Evolutionary conservation across 2,888 invertebrate genomes (phyloP), one percentile per base, ranked within the genome.

Genomic region (Entomobrya multifasciata): DNA sequence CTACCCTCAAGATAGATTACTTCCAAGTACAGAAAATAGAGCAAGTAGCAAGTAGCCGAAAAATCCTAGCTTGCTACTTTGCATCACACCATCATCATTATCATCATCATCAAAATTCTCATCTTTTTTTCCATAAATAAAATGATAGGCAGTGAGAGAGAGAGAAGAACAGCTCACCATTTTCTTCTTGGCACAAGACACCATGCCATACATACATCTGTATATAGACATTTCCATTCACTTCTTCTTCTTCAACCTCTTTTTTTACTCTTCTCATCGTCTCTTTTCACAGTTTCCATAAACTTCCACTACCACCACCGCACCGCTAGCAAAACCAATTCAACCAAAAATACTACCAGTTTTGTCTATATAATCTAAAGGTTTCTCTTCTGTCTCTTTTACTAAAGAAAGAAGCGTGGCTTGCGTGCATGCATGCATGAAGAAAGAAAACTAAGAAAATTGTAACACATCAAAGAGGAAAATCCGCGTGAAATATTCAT

Each of bases 401-500:
- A 47, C 49, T 70, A 36, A 8, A 6, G 36, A 6, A 8, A 6
- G 36, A 6, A 36, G 36, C n/a, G n/a, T n/a, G n/a, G n/a, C n/a
- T n/a, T n/a, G n/a, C n/a, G 36, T 36, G 8, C 36, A 36, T 36
- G 8, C 8, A 36, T 22, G 55, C 27, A 57, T 80, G 67, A 41
- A 70, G 60, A 60, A 79, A 60, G 72, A 13, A 72, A 85, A 60
- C 49, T 52, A 77, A 83, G 86, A 78, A 84, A 88, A 88, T 78
- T 87, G 86, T 84, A 77, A 72, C 85, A 88, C 87, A 85, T 87
- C 88, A 88, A 87, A 87, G 79, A 72, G 72, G 89, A 89, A 91
- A 90, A 90, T 90, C 89, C 89, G 89, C 87, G 89, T 90, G 89
- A 90, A 90, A 91, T 90, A 91, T 91, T 90, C 90, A 90, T 90